Evolutionary conservation across 2,888 invertebrate species (phyloP), one percentile per base, ranked within the genome.

Genomic region (Patella pellucida): DNA sequence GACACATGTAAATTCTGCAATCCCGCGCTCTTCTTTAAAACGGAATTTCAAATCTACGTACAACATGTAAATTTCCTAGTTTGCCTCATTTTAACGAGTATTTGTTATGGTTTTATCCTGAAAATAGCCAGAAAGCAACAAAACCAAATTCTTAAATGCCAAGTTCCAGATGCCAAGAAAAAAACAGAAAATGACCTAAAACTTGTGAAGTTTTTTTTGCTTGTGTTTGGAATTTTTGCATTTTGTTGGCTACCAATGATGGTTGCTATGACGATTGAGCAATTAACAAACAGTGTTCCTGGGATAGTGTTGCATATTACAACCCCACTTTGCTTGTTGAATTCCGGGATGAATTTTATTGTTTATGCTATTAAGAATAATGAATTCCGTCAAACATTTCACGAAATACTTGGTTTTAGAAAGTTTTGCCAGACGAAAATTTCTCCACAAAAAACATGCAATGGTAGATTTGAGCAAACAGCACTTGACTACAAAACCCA

Each of bases 291-390:
- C 15, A 15, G 16, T 14, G 50, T 54, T 14, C 41, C 41, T 16
- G 19, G 11, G 5, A 23, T 27, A n/a, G 68, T 73, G 12, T 51
- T 50, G 12, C 23, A 50, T 15, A 52, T 71, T 23, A 16, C 14
- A 41, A 51, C n/a, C 19, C 23, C 68, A 14, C 52, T 73, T 27
- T 41, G 68, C 52, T 50, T 68, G 19, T n/a, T 50, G 15, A 73
- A 73, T 52, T 73, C 73, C 4, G 68, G 68, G 5, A 68, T 73
- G 50, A 73, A 73, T 68, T 67, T 73, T 51, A 11, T 73, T 7
- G 67, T 73, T 14, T 73, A 73, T 31, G 67, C 73, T 15, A 14
- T 23, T 3, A 73, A 68, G 68, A 68, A 73, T 27, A 67, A 19
- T 0, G 68, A 68, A 15, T 73, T 73, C 16, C 41, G 67, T 4